A percentile compares a stretch with the other conserved stretches of the same genome.
These are phyloP conservation scores for Gymnarchus niloticus DNA, from an alignment of 2,113 vertebrate genomes.

Conservation along the genomic window DNA sequence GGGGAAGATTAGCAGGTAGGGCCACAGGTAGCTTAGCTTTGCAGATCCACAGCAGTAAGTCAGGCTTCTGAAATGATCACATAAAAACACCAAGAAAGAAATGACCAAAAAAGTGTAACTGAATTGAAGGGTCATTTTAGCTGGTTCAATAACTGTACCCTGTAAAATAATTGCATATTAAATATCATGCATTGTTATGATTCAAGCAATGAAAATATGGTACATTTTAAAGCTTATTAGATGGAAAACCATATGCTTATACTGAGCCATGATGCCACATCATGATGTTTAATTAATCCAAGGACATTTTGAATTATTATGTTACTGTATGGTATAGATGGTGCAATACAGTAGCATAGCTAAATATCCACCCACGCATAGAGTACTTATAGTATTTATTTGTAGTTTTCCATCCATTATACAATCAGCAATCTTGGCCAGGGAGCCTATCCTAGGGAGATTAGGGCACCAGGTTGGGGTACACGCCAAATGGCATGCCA, in stretches of 20 bases:
- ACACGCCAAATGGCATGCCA: too few species aligned
- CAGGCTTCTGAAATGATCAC: background rate
- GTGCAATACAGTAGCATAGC: background rate
- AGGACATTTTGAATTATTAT: background rate
- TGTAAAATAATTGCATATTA: background rate
- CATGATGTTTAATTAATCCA: background rate
- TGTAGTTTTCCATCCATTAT: too few species aligned
- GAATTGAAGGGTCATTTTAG: background rate
- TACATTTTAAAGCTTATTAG: background rate
- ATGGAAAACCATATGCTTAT: background rate
- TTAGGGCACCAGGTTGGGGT: too few species aligned
- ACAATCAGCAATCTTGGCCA: too few species aligned
- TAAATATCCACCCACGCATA: too few species aligned
- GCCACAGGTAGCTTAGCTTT: background rate
- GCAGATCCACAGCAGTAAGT: background rate
- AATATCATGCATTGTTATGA: background rate
- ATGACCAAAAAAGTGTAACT: background rate
- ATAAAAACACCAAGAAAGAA: background rate
- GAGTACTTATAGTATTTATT: too few species aligned
- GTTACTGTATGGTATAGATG: background rate
- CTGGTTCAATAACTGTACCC: background rate
- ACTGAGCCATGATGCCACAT: background rate
- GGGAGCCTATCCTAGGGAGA: too few species aligned
- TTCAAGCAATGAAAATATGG: background rate
- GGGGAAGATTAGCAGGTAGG: background rate